Conservation (phyloP, 1,140 invertebrate species). For the Orussus abietinus region DNA sequence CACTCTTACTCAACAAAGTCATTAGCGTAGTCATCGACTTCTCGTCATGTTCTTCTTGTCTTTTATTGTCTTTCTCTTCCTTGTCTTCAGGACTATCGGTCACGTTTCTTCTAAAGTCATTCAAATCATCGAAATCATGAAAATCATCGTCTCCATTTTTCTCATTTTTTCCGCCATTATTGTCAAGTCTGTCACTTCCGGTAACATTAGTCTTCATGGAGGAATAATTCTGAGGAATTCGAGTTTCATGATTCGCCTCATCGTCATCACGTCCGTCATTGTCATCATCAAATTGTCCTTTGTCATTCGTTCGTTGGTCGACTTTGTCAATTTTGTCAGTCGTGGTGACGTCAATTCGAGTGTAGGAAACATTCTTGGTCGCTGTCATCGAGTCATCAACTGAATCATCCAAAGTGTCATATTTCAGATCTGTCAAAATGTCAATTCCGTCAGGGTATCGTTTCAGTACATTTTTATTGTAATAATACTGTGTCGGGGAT, state of each 20-base stretch:
- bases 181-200: neutral
- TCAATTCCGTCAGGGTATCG: conserved; percentile 47
- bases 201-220: neutral
- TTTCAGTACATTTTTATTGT: conserved; percentile 54
- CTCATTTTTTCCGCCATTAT: neutral
- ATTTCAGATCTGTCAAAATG: conserved; percentile 34
- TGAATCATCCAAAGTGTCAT: conserved; percentile 13
- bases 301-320: conserved; percentile 9
- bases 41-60: no score
- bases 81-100: no score
- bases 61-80: no score
- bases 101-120: no score
- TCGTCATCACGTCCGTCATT: neutral
- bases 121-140: neutral
- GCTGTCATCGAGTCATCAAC: conserved; percentile 9
- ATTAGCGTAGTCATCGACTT: no score
- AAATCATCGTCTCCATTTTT: neutral
- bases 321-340: conserved; percentile 2
- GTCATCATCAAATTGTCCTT: neutral
- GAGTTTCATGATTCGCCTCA: neutral
- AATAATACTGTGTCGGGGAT: conserved; percentile 51
- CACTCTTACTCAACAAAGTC: no score
- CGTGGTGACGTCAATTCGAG: neutral
- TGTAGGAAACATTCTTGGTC: conserved; percentile 6
- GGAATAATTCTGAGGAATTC: neutral